phyloP scores from a whole-genome alignment of 1,140 invertebrate genomes.

The Hypothenemus hampei region DNA sequence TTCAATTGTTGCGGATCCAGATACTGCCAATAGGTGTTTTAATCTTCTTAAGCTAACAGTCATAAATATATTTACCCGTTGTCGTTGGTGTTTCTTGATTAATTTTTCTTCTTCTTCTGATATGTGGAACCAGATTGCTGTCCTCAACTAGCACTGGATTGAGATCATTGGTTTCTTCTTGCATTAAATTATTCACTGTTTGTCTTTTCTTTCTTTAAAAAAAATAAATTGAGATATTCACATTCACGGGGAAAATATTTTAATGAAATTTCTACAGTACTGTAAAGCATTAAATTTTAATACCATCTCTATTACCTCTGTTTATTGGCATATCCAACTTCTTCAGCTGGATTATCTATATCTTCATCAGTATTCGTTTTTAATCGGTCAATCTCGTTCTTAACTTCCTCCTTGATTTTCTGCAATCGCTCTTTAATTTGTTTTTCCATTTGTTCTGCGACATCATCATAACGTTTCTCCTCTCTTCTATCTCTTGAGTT shows the following conservation, averaged over 20 bases:
- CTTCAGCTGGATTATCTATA: slow-evolving; percentile 11
- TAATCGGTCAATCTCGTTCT: slow-evolving; percentile 36
- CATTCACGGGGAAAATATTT: too few relatives aligned
- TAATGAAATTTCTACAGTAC: too few relatives aligned
- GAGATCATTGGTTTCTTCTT: slow-evolving; percentile 35
- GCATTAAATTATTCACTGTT: slow-evolving; percentile 29
- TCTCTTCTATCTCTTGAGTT: slow-evolving; percentile 3
- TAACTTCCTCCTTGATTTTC: slow-evolving; percentile 41
- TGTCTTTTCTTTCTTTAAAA: slow-evolving; percentile 31
- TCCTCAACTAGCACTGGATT: slow-evolving; percentile 31
- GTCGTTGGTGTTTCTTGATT: too few relatives aligned
- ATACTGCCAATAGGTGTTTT: too few relatives aligned
- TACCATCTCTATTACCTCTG: too few relatives aligned
- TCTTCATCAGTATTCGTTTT: slow-evolving; percentile 19
- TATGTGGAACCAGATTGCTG: slow-evolving; percentile 29
- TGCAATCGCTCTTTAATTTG: slow-evolving; percentile 38
- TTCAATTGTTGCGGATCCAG: too few relatives aligned
- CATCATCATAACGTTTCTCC: slow-evolving; percentile 3
- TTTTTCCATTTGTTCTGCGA: slow-evolving; percentile 29
- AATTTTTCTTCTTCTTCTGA: slow-evolving; percentile 30
- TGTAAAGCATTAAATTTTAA: too few relatives aligned
- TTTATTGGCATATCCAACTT: too few relatives aligned
- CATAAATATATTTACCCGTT: too few relatives aligned
- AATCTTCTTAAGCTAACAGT: too few relatives aligned
- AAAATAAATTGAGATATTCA: too few relatives aligned